A percentile compares a stretch with the other conserved stretches of the same genome.
These are phyloP conservation scores for Schizothorax lantsangensis DNA, from an alignment of 2,797 vertebrate genomes.

Conservation along the genomic window DNA sequence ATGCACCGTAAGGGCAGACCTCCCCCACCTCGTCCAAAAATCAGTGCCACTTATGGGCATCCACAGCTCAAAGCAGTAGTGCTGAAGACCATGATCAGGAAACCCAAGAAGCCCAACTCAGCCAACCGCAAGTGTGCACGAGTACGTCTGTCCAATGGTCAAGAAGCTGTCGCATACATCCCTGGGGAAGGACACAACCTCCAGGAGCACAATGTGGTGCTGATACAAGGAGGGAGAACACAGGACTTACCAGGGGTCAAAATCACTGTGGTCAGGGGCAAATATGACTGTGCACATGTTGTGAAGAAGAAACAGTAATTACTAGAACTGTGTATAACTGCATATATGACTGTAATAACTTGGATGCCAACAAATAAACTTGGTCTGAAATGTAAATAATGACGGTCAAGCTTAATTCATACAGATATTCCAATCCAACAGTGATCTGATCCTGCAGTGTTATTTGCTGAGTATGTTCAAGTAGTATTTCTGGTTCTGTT, in stretches of 20 bases:
- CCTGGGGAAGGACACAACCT: constrained; percentile 93
- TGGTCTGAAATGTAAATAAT: background rate
- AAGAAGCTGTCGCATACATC: constrained; percentile 86
- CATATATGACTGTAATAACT: background rate
- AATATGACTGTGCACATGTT: constrained; percentile 92
- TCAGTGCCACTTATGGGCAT: constrained; percentile 77
- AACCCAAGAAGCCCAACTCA: constrained; percentile 96
- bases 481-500: background rate
- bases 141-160: constrained; percentile 86
- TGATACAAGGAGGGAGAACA: constrained; percentile 88
- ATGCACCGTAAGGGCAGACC: constrained; percentile 86
- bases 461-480: background rate
- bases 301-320: constrained; percentile 85
- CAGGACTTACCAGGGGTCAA: constrained; percentile 94
- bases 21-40: background rate
- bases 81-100: constrained; percentile 88
- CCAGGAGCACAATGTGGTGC: constrained; percentile 92
- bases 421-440: background rate
- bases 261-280: constrained; percentile 87
- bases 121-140: constrained; percentile 92
- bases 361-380: background rate
- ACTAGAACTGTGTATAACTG: background rate
- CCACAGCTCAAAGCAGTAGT: constrained; percentile 90
- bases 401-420: background rate
- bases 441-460: background rate